These are phyloP conservation scores for Ficedula albicollis DNA, from an alignment of 2,797 vertebrate genomes.

Conservation along the genomic window DNA sequence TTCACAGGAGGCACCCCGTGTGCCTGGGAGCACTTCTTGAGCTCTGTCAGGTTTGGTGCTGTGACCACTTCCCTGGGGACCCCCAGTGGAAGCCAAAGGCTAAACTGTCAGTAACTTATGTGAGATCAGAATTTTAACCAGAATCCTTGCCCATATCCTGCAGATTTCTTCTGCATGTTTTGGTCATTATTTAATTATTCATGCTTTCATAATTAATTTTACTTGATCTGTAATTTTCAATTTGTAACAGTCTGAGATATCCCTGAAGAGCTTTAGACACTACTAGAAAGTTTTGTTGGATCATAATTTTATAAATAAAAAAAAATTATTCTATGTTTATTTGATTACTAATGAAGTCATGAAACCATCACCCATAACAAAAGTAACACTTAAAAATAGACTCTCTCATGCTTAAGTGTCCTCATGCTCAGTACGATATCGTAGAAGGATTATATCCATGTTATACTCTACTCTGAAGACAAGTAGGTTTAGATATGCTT, in stretches of 20 bases:
- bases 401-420: not conserved
- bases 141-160: not conserved
- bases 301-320: not conserved
- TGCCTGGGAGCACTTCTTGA: fast-evolving
- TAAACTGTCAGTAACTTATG: not conserved
- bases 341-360: not conserved
- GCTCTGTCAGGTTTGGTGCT: not conserved
- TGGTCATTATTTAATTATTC: not conserved
- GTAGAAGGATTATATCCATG: not conserved
- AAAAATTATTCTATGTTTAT: not conserved
- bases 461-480: not conserved
- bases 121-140: not conserved
- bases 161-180: not conserved
- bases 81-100: not conserved
- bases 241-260: not conserved
- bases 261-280: not conserved
- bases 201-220: not conserved
- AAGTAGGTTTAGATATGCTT: not conserved
- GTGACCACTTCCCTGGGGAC: not conserved
- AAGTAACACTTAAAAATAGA: not conserved
- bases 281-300: not conserved
- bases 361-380: not conserved
- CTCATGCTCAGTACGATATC: not conserved
- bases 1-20: too few species aligned
- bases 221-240: not conserved